A percentile compares a stretch with the other conserved stretches of the same genome.
Conservation (phyloP, 2,113 vertebrate species). For the Python bivittatus region DNA sequence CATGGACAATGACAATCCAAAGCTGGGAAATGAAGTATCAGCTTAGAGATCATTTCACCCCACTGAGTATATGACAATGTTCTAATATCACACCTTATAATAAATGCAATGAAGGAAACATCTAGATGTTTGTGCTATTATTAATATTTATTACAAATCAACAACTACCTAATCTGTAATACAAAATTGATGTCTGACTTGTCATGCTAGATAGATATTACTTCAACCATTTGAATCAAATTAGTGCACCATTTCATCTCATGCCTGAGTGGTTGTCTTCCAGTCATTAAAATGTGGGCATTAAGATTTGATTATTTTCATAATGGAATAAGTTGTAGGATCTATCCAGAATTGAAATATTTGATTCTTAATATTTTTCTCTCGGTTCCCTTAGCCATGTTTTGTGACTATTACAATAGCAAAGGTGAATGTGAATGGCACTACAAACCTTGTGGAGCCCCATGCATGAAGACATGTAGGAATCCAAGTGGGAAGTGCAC, state of each 20-base stretch:
- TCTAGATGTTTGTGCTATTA: neutral
- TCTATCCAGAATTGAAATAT: neutral
- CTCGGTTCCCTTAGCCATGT: slow-evolving; percentile 64
- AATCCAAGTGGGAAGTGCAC: slow-evolving; percentile 73
- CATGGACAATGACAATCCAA: neutral
- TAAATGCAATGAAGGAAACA: neutral
- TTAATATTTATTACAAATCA: neutral
- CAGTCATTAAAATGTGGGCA: neutral
- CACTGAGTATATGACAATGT: neutral
- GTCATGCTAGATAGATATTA: neutral
- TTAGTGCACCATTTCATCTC: too few species aligned
- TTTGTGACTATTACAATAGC: slow-evolving; percentile 76
- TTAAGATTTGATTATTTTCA: neutral
- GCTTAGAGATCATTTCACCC: neutral
- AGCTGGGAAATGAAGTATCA: neutral
- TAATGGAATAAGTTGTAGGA: neutral
- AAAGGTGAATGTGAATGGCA: slow-evolving; percentile 74
- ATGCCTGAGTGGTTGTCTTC: neutral
- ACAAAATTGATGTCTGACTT: neutral
- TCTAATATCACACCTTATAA: neutral
- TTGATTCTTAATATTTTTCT: slow-evolving; percentile 10
- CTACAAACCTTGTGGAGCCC: slow-evolving; percentile 73
- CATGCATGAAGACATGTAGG: slow-evolving; percentile 74
- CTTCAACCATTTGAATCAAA: neutral
- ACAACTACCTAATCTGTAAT: neutral